Conservation (phyloP, 2,797 vertebrate genomes). For the Phoxinus dragarum region DNA sequence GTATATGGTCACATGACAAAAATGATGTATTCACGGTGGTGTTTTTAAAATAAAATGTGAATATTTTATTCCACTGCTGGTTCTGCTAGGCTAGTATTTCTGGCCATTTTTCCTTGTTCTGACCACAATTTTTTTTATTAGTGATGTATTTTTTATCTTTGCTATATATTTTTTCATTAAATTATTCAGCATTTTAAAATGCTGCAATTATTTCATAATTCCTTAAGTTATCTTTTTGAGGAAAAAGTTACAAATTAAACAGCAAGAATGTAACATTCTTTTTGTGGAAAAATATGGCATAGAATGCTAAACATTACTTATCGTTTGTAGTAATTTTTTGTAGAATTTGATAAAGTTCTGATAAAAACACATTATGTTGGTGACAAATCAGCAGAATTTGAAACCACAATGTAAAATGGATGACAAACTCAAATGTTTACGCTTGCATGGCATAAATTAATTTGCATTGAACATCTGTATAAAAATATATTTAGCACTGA, state of each 20-base stretch:
- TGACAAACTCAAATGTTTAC: neutral
- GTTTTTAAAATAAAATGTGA: neutral
- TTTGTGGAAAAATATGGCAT: neutral
- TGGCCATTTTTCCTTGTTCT: neutral
- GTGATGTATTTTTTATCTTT: neutral
- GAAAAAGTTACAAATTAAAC: neutral
- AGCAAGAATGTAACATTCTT: conserved; percentile 34
- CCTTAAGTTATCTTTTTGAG: neutral
- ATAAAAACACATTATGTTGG: neutral
- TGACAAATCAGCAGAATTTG: neutral
- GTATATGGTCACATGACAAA: neutral
- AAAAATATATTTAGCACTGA: neutral
- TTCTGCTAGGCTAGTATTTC: neutral
- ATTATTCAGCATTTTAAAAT: neutral
- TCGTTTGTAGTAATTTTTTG: neutral
- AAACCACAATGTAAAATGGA: neutral
- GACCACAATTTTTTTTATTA: neutral
- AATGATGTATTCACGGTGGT: neutral
- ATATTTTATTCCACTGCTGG: neutral
- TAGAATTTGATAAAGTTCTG: neutral
- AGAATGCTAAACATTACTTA: neutral
- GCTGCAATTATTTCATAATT: no score
- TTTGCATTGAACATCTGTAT: neutral
- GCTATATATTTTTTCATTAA: no score
- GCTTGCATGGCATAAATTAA: neutral